These are phyloP conservation scores for Ecdyonurus torrentis DNA, from an alignment of 2,888 invertebrate species.

Conservation along the genomic window DNA sequence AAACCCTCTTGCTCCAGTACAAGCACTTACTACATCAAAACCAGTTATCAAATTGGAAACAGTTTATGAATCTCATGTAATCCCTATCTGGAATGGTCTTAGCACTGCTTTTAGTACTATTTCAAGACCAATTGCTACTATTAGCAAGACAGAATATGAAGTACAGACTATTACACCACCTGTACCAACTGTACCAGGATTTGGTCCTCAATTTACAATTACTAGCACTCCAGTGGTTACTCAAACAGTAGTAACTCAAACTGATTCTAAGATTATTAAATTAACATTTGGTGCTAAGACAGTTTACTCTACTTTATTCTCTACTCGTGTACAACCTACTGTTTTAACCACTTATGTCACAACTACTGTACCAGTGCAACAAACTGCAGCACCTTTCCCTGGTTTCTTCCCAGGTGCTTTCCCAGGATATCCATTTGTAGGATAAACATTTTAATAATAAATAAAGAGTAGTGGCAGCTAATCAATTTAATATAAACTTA, in stretches of 20 bases:
- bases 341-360: slow-evolving; percentile 70
- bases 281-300: slow-evolving; percentile 84
- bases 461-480: too few relatives aligned
- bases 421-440: slow-evolving; percentile 58
- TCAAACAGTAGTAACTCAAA: slow-evolving; percentile 60
- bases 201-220: slow-evolving; percentile 50
- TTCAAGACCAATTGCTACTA: slow-evolving; percentile 58
- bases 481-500: too few relatives aligned
- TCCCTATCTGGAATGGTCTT: slow-evolving; percentile 59
- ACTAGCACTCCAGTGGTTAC: slow-evolving; percentile 67
- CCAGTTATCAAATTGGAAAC: slow-evolving; percentile 52
- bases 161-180: slow-evolving; percentile 55
- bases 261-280: slow-evolving; percentile 66
- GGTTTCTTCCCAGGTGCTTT: slow-evolving; percentile 64
- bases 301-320: slow-evolving; percentile 69
- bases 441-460: slow-evolving; percentile 37
- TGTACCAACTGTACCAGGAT: slow-evolving; percentile 31
- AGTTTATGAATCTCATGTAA: slow-evolving; percentile 63
- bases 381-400: slow-evolving; percentile 41
- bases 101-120: slow-evolving; percentile 62
- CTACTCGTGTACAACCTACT: slow-evolving; percentile 68
- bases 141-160: slow-evolving; percentile 64
- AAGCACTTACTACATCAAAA: slow-evolving; percentile 60
- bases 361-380: slow-evolving; percentile 56
- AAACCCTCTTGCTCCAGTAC: slow-evolving; percentile 47